Conservation (phyloP, 2,888 invertebrate species). For the Netelia melanura region DNA sequence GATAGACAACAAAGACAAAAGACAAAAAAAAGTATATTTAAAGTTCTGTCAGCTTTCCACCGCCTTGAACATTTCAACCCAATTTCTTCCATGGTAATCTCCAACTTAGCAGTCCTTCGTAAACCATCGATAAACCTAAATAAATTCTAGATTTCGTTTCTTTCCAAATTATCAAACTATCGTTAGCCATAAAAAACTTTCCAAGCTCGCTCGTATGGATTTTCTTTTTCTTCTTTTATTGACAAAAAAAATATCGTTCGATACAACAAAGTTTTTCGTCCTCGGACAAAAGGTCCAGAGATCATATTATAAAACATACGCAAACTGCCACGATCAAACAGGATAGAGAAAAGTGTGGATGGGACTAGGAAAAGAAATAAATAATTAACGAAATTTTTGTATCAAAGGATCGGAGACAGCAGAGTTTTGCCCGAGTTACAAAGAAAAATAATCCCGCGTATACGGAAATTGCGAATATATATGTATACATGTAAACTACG, state of each 20-base stretch:
- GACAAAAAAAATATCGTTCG: neutral
- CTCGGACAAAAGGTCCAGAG: constrained; percentile 17
- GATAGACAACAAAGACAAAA: constrained; percentile 51
- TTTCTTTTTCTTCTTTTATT: too few relatives aligned
- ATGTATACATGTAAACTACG: constrained; percentile 74
- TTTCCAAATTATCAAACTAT: constrained; percentile 10
- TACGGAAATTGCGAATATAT: constrained; percentile 73
- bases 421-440: constrained; percentile 41
- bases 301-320: constrained; percentile 29
- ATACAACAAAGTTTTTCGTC: constrained; percentile 16
- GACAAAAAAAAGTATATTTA: neutral
- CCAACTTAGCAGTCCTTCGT: constrained; percentile 43
- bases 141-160: too few relatives aligned
- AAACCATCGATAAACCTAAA: neutral
- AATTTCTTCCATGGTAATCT: constrained; percentile 62
- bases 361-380: constrained; percentile 23
- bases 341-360: constrained; percentile 12
- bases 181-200: neutral
- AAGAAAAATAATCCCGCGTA: constrained; percentile 64
- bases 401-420: constrained; percentile 16
- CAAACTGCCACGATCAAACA: constrained; percentile 18
- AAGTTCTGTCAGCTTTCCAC: constrained; percentile 60
- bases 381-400: constrained; percentile 34
- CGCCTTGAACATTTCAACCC: constrained; percentile 55
- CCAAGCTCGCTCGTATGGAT: too few relatives aligned